Evolutionary conservation across 2,888 invertebrate genomes (phyloP).

Genomic region (Phyllotreta striolata): DNA sequence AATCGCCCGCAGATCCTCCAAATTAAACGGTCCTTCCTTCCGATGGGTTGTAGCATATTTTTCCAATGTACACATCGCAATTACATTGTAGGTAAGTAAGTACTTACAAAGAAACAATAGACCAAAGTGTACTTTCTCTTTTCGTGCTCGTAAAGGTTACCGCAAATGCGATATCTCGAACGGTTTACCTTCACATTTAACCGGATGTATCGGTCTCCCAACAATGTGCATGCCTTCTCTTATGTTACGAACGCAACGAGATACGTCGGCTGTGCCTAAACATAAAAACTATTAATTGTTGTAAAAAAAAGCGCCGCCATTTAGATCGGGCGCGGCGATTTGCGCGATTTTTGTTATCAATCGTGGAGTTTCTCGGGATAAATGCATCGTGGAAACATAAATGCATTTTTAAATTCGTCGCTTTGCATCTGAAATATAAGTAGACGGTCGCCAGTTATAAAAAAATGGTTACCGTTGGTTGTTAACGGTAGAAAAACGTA

Average conservation of each 20-base stretch:
- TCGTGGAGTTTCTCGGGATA: too few species aligned
- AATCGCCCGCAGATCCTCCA: too few species aligned
- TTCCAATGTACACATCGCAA: conserved; percentile 16
- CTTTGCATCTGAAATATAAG: too few species aligned
- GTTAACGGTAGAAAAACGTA: too few species aligned
- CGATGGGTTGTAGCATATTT: conserved; percentile 10
- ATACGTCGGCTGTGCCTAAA: too few species aligned
- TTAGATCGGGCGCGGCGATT: too few species aligned
- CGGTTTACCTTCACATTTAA: conserved; percentile 36
- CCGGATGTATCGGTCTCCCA: conserved; percentile 26
- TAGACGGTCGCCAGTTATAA: too few species aligned
- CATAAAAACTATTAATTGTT: neutral
- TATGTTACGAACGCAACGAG: neutral
- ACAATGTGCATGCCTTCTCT: conserved; percentile 17
- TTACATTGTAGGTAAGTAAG: too few species aligned
- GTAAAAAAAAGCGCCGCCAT: neutral
- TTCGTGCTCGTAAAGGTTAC: conserved; percentile 34
- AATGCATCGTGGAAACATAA: too few species aligned
- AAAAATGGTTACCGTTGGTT: too few species aligned
- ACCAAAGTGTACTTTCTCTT: conserved; percentile 36
- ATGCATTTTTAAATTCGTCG: too few species aligned
- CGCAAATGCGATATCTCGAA: conserved; percentile 30
- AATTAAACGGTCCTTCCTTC: conserved; percentile 23
- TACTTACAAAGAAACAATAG: conserved; percentile 33
- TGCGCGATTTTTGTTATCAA: too few species aligned